Conservation (phyloP, 1,140 invertebrate genomes). For the Batillaria attramentaria region DNA sequence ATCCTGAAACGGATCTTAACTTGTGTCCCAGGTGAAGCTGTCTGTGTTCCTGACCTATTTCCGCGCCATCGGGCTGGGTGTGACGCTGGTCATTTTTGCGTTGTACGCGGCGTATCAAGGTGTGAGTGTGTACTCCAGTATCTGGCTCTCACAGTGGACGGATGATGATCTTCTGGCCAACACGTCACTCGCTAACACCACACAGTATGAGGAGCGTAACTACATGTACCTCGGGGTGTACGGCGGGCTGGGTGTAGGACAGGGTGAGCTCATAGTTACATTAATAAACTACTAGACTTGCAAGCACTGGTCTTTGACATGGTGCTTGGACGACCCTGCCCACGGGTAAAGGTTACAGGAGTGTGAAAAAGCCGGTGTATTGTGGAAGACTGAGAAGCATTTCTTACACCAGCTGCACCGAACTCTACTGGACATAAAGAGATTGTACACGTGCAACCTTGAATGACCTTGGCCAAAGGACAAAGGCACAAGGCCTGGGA, state of each 20-base stretch:
- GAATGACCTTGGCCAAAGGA: too few species aligned
- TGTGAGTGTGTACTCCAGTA: conserved; percentile 52
- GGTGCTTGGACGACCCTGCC: not conserved
- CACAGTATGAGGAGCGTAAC: conserved; percentile 56
- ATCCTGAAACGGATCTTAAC: too few species aligned
- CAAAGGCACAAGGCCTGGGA: too few species aligned
- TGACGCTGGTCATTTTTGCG: conserved; percentile 46
- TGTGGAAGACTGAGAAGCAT: too few species aligned
- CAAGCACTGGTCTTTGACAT: not conserved
- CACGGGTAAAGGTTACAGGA: not conserved
- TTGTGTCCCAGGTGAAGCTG: conserved; percentile 55
- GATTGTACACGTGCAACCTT: too few species aligned
- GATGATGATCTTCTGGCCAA: conserved; percentile 56
- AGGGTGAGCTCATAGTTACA: too few species aligned
- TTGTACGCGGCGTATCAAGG: conserved; percentile 55
- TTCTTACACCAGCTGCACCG: too few species aligned
- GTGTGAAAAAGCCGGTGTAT: not conserved
- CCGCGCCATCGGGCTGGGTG: conserved; percentile 50
- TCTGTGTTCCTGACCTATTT: conserved; percentile 60
- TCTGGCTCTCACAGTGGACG: conserved; percentile 65
- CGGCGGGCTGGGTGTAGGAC: conserved; percentile 61
- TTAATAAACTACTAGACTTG: too few species aligned
- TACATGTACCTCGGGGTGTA: conserved; percentile 63
- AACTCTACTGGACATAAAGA: too few species aligned
- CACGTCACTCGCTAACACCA: conserved; percentile 47